Percentiles rank a stretch among this genome's conserved stretches.
These are phyloP conservation scores for Auanema freiburgensis DNA, from an alignment of 2,888 invertebrate genomes.

Conservation along the genomic window DNA sequence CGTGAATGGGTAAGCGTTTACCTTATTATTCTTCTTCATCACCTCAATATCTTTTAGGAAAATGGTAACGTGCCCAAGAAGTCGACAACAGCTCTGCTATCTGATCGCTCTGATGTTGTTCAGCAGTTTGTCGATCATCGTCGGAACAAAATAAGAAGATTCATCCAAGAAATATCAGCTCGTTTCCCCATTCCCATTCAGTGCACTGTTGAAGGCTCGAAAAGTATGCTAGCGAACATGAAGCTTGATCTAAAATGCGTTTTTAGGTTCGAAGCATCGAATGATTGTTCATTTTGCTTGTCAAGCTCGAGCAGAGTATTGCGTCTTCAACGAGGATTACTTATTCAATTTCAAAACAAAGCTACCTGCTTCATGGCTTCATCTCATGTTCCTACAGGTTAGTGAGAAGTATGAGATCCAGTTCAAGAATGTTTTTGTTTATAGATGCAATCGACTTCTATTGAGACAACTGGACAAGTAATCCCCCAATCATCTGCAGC, in stretches of 20 bases:
- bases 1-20: conserved; percentile 12
- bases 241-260: not conserved
- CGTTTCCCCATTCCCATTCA: conserved; percentile 86
- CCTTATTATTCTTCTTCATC: no score
- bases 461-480: conserved; percentile 64
- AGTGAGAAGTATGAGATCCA: not conserved
- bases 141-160: conserved; percentile 84
- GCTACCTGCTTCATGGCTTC: conserved; percentile 86
- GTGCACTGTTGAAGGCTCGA: conserved; percentile 83
- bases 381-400: conserved; percentile 90
- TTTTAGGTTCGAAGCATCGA: conserved; percentile 76
- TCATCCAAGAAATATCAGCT: conserved; percentile 83
- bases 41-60: not conserved
- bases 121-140: conserved; percentile 96
- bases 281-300: conserved; percentile 87
- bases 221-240: conserved; percentile 26
- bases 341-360: conserved; percentile 71
- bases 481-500: conserved; percentile 66
- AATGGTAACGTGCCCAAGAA: not conserved
- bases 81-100: not conserved
- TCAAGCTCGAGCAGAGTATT: conserved; percentile 79
- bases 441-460: conserved; percentile 45
- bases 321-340: conserved; percentile 74
- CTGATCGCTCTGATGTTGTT: conserved; percentile 69
- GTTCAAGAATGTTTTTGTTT: not conserved